Base-by-base conservation (phyloP, 2,113 vertebrate species). In the Rhizomys pruinosus region DNA sequence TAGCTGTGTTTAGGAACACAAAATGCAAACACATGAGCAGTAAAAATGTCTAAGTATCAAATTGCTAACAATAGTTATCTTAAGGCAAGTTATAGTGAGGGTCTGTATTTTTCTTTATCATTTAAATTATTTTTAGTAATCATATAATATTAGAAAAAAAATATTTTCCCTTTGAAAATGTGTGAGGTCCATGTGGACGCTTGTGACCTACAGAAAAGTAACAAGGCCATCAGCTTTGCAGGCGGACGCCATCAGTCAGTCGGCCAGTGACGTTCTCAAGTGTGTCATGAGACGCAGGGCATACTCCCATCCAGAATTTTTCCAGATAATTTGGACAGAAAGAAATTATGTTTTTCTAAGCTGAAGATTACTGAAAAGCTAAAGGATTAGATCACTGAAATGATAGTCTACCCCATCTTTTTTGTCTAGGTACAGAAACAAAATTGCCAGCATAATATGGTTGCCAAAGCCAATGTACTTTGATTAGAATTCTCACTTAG, bases 111-210 rank as follows among this genome's bases (percentile, higher is more conserved):
- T 42, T 66, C 78, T 76, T 90, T 61, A 64, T 37, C 42, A 77
- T 44, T 79, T 87, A 82, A 57, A 77, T 92, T 84, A 13, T 79
- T 94, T 87, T 76, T 32, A 64, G 13, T 42, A 80, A 92, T 91
- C 16, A 89, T 66, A 27, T 77, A 39, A 63, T 52, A 79, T 76
- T 63, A 82, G 12, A 39, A 79, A 94, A 71, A 91, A 84, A 44
- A 7, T 69, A 86, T 63, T 93, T n/a, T 47, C 25, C 44, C 66
- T 71, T 59, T 82, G 63, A 87, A 88, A 66, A 55, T 61, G 8
- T 39, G 42, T n/a, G 44, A 19, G 59, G 34, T 34, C 27, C 12
- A 20, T 63, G 8, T 32, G 27, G n/a, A 34, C 20, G 55, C 7
- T 27, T 37, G 39, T 17, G 13, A 87, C 64, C 78, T 79, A 81